phyloP scores from a whole-genome alignment of 37 sponge, comb jelly and placozoan genomes.

The Haliclona indistincta region DNA sequence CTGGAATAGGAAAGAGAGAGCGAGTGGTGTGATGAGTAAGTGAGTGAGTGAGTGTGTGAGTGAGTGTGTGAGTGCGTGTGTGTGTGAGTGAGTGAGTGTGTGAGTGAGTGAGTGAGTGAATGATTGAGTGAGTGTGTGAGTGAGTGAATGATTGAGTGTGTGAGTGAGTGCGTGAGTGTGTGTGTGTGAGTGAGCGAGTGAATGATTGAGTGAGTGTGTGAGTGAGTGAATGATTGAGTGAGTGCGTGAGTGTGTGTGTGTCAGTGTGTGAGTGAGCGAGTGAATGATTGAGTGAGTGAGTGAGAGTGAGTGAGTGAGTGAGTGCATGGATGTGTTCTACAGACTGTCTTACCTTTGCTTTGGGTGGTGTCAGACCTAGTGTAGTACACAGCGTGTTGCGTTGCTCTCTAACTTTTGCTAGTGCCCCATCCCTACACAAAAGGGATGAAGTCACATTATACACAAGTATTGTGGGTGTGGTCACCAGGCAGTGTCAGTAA shows the following conservation, averaged over 20 bases:
- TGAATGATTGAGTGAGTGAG: no score
- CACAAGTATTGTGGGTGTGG: background rate
- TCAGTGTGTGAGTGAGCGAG: background rate
- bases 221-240: no score
- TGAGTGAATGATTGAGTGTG: no score
- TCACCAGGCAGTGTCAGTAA: conserved; percentile 84
- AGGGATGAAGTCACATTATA: background rate
- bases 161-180: no score
- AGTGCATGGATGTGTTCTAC: background rate
- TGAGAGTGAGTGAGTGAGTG: no score
- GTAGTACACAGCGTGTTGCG: conserved; percentile 74
- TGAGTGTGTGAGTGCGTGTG: background rate
- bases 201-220: no score
- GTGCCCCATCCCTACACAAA: conserved; percentile 48
- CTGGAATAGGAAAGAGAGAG: background rate
- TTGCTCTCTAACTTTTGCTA: conserved; percentile 39
- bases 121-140: no score
- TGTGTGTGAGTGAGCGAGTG: no score
- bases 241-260: no score
- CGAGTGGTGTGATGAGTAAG: no score
- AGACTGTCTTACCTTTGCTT: conserved; percentile 31
- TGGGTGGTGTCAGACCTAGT: conserved; percentile 62
- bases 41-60: background rate
- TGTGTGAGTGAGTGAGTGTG: conserved; percentile 23
- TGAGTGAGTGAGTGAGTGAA: background rate